These are phyloP conservation scores for Rynchops niger DNA, from an alignment of 2,113 vertebrate species.

Conservation along the genomic window DNA sequence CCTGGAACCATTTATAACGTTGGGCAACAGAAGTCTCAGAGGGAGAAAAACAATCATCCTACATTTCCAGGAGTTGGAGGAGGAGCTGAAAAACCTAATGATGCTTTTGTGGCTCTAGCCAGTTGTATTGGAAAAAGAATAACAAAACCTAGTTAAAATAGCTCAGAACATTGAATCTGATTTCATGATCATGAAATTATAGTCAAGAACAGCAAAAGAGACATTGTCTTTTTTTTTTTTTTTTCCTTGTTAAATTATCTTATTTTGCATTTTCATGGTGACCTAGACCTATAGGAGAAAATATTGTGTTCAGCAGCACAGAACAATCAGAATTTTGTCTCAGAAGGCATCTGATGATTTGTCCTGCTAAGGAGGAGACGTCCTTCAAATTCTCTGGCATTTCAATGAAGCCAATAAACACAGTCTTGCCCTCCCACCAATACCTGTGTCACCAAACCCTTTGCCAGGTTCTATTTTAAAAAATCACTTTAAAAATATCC, in stretches of 20 bases:
- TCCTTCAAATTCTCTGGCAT: background rate
- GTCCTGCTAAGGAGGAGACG: background rate
- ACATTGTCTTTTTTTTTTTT: too few species aligned
- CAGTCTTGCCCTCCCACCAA: background rate
- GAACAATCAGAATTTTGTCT: background rate
- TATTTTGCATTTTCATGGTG: background rate
- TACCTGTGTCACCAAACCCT: background rate
- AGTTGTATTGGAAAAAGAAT: background rate
- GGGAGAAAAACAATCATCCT: background rate
- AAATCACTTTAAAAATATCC: background rate
- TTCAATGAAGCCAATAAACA: background rate
- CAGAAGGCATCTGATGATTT: background rate
- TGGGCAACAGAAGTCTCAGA: background rate
- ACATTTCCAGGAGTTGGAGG: background rate
- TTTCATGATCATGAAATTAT: background rate
- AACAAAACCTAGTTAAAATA: background rate
- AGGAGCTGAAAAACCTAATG: background rate
- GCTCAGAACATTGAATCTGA: background rate
- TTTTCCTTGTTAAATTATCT: background rate
- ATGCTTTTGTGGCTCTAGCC: background rate
- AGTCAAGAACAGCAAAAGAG: background rate
- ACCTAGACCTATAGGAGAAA: background rate
- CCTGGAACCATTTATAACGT: background rate
- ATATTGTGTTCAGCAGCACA: background rate
- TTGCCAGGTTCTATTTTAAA: background rate